Evolutionary conservation across 2,888 invertebrate species (phyloP), one percentile per base, ranked within the genome.

Genomic region (Danaus chrysippus): DNA sequence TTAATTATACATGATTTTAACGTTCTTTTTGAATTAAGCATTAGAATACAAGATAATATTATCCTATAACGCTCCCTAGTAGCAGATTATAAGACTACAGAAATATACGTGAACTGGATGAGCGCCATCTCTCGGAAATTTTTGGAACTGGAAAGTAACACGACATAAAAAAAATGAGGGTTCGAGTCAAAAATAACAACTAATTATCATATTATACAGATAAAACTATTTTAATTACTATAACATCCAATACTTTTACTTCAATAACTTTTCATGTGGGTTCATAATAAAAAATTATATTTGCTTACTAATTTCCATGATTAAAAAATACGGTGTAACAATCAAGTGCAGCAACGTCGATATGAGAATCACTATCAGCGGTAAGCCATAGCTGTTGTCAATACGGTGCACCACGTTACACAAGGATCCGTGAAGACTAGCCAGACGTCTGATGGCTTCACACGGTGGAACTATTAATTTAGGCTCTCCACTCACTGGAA

Each of bases 281-380:
- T 46, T 13, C 9, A 46, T 13, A 46, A 0, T 46, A 46, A n/a
- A 46, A 41, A 19, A 13, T 5, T 11, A 15, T 10, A 42, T 10
- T 5, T 49, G 82, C 86, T 84, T 59, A 88, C 91, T 86, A 9
- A 92, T 84, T 68, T 93, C 92, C 83, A 91, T 84, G 65, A 93
- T 92, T 17, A 93, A 74, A 75, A 93, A 92, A 76, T 93, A 93
- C 0, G 93, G 93, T 0, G 93, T 93, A 17, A 93, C 92, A 15
- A 93, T 92, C 3, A 93, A 81, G 66, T 93, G 93, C 63, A 93
- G 81, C 44, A 93, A 74, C 42, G 92, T 93, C 0, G 93, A 92
- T 53, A 92, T 84, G 44, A 92, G 86, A 13, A 92, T 88, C 5
- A 91, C 85, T 8, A 93, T 75, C 49, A 93, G 84, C 0, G 92